These are phyloP conservation scores for Tupiocoris notatus DNA, from an alignment of 2,888 invertebrate genomes.

Conservation along the genomic window DNA sequence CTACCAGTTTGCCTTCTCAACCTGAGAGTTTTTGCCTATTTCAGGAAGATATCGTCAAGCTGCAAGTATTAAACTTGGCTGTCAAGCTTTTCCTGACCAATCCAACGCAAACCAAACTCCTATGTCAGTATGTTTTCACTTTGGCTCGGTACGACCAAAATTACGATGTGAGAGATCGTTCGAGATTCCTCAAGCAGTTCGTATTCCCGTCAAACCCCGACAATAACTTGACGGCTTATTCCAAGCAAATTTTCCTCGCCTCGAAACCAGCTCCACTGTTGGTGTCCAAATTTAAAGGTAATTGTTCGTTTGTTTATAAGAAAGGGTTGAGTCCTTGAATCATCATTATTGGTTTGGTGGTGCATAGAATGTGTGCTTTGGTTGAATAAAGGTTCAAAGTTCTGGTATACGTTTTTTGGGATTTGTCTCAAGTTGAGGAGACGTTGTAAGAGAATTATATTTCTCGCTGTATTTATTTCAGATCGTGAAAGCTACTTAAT, in stretches of 20 bases:
- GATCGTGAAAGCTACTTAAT: slow-evolving; percentile 86
- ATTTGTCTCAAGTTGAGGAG: too few species aligned
- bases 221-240: slow-evolving; percentile 64
- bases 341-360: too few species aligned
- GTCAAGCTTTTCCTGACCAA: slow-evolving; percentile 89
- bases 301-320: too few species aligned
- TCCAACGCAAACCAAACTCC: slow-evolving; percentile 76
- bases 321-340: too few species aligned
- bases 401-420: too few species aligned
- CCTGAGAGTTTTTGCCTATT: not conserved
- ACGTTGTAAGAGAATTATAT: too few species aligned
- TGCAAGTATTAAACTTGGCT: slow-evolving; percentile 92
- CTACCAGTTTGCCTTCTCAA: not conserved
- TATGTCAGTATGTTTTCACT: slow-evolving; percentile 91
- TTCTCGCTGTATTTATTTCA: too few species aligned
- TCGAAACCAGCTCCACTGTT: slow-evolving; percentile 92
- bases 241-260: slow-evolving; percentile 82
- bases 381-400: too few species aligned
- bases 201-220: slow-evolving; percentile 64
- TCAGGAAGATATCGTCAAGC: slow-evolving; percentile 89
- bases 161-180: slow-evolving; percentile 95
- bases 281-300: slow-evolving; percentile 78
- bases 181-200: slow-evolving; percentile 81
- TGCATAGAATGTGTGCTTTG: too few species aligned
- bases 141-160: slow-evolving; percentile 95